Base-by-base conservation (phyloP, 2,797 vertebrate genomes). In the Sciurus vulgaris region DNA sequence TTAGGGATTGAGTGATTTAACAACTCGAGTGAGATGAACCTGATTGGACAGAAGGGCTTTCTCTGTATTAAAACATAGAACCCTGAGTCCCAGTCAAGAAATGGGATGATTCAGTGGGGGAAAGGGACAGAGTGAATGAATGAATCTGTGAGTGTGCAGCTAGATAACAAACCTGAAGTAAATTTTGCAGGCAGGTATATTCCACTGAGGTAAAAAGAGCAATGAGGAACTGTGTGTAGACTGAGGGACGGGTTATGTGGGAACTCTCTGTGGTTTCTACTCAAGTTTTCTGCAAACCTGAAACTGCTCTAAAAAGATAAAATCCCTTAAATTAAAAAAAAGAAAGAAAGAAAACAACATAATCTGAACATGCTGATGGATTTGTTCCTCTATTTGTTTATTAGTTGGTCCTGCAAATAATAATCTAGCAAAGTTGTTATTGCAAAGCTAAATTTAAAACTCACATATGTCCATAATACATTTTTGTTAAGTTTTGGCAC, bases 401-500 rank as follows among this genome's bases (percentile, higher is more conserved):
- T 89, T 77, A 72, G 7, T n/a, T 77, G 59, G 41, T 87, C 70
- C 41, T 18, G 28, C 35, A 77, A n/a, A 70, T 92, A 93, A 81
- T 77, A 63, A 72, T 56, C 67, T 93, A 89, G 59, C 82, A 65
- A 85, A 82, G 28, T 70, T 77, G 69, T 72, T 93, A 74, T 35
- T 78, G 5, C 51, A 82, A 86, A 47, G 18, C 30, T 59, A 30
- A 76, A 76, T 79, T 91, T 91, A 67, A 76, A 91, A 63, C 26
- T 56, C 47, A 38, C 20, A 35, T 28, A 4, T 49, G 6, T 51
- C 44, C 83, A 49, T 41, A 84, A 77, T 24, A 67, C 12, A 76
- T 84, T 77, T 81, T 89, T 73, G 30, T 70, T 65, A 35, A 65
- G 20, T 56, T 70, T 74, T n/a, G 54, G 12, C 0, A 30, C 38